Evolutionary conservation across 2,113 vertebrate genomes (phyloP).

Genomic region (Urocitellus parryii): DNA sequence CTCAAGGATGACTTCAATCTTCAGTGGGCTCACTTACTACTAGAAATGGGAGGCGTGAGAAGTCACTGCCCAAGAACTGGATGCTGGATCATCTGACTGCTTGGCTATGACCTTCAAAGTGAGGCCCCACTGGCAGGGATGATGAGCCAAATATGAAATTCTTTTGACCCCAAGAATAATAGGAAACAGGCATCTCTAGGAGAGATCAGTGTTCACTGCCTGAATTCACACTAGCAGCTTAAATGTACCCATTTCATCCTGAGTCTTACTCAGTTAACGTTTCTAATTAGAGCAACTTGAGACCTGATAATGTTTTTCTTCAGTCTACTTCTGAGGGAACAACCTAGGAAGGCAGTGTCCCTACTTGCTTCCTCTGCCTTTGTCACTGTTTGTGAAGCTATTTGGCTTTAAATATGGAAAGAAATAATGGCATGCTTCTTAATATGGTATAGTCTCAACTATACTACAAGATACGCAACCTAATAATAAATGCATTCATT

Average conservation of each 20-base stretch:
- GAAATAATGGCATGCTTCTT: slow-evolving; percentile 21
- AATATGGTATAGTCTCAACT: background rate
- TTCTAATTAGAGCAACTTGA: slow-evolving; percentile 45
- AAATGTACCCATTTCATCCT: slow-evolving; percentile 41
- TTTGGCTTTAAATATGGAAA: background rate
- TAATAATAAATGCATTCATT: background rate
- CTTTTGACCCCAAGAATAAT: slow-evolving; percentile 37
- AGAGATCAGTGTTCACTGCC: background rate
- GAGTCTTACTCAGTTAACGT: slow-evolving; percentile 11
- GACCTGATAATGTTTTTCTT: background rate
- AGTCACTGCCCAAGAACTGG: background rate
- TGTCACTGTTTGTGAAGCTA: slow-evolving; percentile 30
- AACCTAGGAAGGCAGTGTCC: background rate
- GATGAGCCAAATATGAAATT: background rate
- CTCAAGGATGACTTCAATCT: background rate
- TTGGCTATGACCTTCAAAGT: slow-evolving; percentile 13
- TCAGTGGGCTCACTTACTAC: background rate
- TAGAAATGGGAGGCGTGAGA: slow-evolving; percentile 33
- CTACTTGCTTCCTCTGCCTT: background rate
- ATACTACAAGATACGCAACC: background rate
- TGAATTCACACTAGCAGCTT: background rate
- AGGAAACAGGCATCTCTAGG: background rate
- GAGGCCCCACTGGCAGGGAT: background rate
- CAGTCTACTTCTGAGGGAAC: background rate
- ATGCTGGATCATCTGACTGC: background rate